Percentiles rank a stretch among this genome's conserved stretches.
Evolutionary conservation across 1,140 invertebrate species (phyloP).

Genomic region (Mamestra configurata): DNA sequence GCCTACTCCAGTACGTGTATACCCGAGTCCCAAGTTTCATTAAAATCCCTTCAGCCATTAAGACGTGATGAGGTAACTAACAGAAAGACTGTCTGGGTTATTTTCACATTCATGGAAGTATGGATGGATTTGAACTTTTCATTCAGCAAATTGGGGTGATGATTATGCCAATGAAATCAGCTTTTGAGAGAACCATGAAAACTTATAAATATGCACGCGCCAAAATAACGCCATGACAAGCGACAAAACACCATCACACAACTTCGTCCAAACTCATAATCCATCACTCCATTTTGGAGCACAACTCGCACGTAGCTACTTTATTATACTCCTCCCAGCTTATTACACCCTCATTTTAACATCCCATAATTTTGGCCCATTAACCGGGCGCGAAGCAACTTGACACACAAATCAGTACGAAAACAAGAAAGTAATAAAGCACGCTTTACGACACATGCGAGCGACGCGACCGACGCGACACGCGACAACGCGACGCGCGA

Average conservation of each 20-base stretch:
- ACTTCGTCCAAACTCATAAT: conserved; percentile 12
- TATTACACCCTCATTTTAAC: conserved; percentile 32
- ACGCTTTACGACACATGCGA: conserved; percentile 45
- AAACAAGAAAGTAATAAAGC: conserved; percentile 44
- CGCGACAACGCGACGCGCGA: neutral
- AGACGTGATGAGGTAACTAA: no score
- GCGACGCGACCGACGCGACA: neutral
- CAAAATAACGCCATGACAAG: no score
- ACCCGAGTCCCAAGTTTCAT: no score
- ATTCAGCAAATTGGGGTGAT: no score
- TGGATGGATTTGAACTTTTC: no score
- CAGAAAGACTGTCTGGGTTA: no score
- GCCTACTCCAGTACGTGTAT: no score
- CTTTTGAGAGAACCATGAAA: no score
- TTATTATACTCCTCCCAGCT: neutral
- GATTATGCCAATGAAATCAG: no score
- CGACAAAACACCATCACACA: neutral
- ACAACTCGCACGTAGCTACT: neutral
- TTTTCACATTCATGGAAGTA: no score
- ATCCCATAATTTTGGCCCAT: conserved; percentile 29
- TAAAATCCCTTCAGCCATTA: no score
- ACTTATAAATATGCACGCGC: no score
- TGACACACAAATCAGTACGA: conserved; percentile 35
- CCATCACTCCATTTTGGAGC: conserved; percentile 1
- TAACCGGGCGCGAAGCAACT: conserved; percentile 29